Evolutionary conservation across 1,140 invertebrate species (phyloP).

Genomic region (Drosophila tropicalis): DNA sequence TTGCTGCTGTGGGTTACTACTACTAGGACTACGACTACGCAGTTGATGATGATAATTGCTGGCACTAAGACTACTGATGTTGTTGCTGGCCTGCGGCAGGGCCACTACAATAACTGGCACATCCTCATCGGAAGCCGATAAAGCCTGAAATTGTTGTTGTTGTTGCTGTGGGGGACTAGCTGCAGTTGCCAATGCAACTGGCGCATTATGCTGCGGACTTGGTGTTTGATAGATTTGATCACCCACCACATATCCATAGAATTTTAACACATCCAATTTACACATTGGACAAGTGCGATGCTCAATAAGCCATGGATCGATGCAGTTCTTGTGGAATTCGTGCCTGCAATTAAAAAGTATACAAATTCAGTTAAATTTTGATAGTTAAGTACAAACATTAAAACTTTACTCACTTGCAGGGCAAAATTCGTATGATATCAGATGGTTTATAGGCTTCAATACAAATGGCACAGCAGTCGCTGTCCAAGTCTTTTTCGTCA

Average conservation of each 20-base stretch:
- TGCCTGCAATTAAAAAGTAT: conserved; percentile 86
- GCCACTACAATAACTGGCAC: conserved; percentile 75
- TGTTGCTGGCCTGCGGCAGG: conserved; percentile 53
- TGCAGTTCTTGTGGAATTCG: conserved; percentile 96
- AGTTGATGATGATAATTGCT: conserved; percentile 65
- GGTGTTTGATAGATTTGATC: conserved; percentile 79
- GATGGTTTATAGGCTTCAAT: conserved; percentile 94
- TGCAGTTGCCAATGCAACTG: conserved; percentile 30
- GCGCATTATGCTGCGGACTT: conserved; percentile 65
- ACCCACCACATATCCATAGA: conserved; percentile 94
- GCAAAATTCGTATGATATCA: conserved; percentile 92
- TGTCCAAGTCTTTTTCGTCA: conserved; percentile 92
- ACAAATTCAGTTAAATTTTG: neutral
- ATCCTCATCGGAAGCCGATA: conserved; percentile 49
- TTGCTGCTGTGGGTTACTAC: conserved; percentile 53
- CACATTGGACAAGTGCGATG: conserved; percentile 97
- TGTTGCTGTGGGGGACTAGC: neutral
- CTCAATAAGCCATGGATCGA: conserved; percentile 97
- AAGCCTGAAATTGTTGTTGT: neutral
- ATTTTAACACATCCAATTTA: conserved; percentile 96
- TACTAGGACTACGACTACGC: conserved; percentile 75
- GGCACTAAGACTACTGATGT: conserved; percentile 64
- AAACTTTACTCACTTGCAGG: conserved; percentile 89
- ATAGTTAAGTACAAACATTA: too few species aligned
- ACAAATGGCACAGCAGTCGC: conserved; percentile 96